Base-by-base conservation (phyloP, 1,140 invertebrate genomes). In the Hypothenemus hampei region DNA sequence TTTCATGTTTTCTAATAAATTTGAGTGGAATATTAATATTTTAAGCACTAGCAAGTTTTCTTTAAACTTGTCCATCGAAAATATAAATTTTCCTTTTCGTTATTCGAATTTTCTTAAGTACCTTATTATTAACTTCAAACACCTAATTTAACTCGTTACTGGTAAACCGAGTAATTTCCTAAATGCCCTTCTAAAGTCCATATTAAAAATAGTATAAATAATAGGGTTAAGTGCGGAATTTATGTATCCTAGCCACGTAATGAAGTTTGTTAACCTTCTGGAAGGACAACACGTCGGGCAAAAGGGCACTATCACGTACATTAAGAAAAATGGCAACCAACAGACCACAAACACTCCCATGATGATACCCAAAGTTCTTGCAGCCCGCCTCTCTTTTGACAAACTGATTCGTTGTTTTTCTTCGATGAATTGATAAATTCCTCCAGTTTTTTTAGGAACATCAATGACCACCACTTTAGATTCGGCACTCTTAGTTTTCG, bases 151-250 rank as follows among this genome's bases (percentile, higher is more conserved):
- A 24, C 51, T 54, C 6, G 26, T 41, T 11, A 18, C 36, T 11
- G 46, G 55, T 52, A 91, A 79, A 61, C 84, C 86, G 29, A 92
- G 75, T 19, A 92, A 73, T 69, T 86, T 86, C 68, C 93, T 91
- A 70, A 98, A 98, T 3, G 94, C 93, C 66, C 85, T 80, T 50
- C 94, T 80, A 72, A 97, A 98, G 69, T 98, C 95, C 68, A 95
- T 79, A 75, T 98, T 97, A 72, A 97, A 98, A 69, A 97, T 96
- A 1, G 93, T 97, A 73, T 98, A 98, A 60, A 98, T 97, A 62
- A 97, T 81, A 8, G 95, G 95, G 74, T 98, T 98, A 8, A 97
- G 78, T n/a, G 90, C 90, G 18, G 93, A 97, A 74, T 99, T 98
- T 52, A 97, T 84, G 71, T 98, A 99, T 18, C 96, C 96, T 29